Evolutionary conservation across 2,113 vertebrate species (phyloP), one percentile per base, ranked within the genome.

Genomic region (Aegypius monachus): DNA sequence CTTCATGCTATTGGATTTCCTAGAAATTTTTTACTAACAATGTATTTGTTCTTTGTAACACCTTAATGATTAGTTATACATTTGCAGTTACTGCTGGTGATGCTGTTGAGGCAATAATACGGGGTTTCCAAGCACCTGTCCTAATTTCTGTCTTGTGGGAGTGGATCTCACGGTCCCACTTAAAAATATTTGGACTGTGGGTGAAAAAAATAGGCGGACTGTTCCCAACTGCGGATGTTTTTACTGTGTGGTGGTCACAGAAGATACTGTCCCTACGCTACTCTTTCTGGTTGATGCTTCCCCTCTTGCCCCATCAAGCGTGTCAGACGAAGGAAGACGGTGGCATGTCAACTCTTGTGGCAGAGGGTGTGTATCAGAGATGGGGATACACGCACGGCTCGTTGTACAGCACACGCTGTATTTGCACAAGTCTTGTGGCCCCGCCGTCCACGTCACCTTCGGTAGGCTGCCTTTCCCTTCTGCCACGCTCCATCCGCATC

Each of bases 151-250:
- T 47, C 81, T 93, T 87, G 90, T 92, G 71, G 78, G 85, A 88
- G 52, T 94, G 43, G 43, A 79, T 94, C 78, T 94, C 61, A 71
- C 84, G 73, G 65, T 91, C 56, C 40, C 36, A 17, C 81, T 95
- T 94, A 62, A 93, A 97, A 93, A 94, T 95, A 90, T 78, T 94
- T 85, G 73, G 78, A 87, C 47, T 71, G 8, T 26, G 47, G 58
- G 67, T 81, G n/a, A 16, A 71, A 91, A 90, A 61, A 7, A 9
- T 6, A 15, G 53, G n/a, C 82, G 63, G 58, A 52, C 53, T 70
- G 31, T 83, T 91, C 45, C 40, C 40, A 52, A 14, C 14, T 36
- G 71, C 10, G 16, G 62, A 16, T 11, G 8, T 59, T 21, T 88
- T 81, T 65, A 20, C 75, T 61, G 8, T 70, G 29, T 62, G 38